These are phyloP conservation scores for Scaptomyza caliginosa DNA, from an alignment of 2,888 invertebrate species.

Conservation along the genomic window DNA sequence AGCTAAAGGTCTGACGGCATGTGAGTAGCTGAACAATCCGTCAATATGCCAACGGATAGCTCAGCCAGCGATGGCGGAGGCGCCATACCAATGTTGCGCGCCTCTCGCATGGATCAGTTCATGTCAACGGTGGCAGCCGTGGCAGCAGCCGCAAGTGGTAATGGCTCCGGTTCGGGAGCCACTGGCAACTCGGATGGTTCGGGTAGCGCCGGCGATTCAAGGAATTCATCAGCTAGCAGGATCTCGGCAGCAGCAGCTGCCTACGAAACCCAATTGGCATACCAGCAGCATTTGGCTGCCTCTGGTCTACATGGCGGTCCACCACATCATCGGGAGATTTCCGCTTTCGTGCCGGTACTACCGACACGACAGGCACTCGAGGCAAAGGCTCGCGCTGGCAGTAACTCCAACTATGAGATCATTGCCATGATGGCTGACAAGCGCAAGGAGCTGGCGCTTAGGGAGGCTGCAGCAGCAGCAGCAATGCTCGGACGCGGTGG, in stretches of 20 bases:
- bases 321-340: constrained; percentile 89
- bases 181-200: constrained; percentile 40
- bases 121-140: constrained; percentile 84
- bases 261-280: constrained; percentile 88
- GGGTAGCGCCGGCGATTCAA: constrained; percentile 70
- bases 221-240: constrained; percentile 83
- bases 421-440: constrained; percentile 97
- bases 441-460: constrained; percentile 90
- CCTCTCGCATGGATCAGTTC: constrained; percentile 87
- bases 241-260: constrained; percentile 78
- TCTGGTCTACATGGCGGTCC: constrained; percentile 75
- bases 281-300: constrained; percentile 87
- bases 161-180: constrained; percentile 80
- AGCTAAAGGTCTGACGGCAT: constrained; percentile 69
- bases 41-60: constrained; percentile 82
- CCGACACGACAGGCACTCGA: constrained; percentile 89
- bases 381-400: constrained; percentile 86
- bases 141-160: constrained; percentile 62
- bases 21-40: constrained; percentile 47
- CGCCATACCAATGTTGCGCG: constrained; percentile 81
- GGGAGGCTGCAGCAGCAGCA: constrained; percentile 88
- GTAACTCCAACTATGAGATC: constrained; percentile 88
- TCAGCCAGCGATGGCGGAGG: constrained; percentile 70
- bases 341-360: constrained; percentile 94
- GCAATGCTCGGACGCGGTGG: constrained; percentile 88